Conservation (phyloP, 2,113 vertebrate species). For the Prunella fulvescens region DNA sequence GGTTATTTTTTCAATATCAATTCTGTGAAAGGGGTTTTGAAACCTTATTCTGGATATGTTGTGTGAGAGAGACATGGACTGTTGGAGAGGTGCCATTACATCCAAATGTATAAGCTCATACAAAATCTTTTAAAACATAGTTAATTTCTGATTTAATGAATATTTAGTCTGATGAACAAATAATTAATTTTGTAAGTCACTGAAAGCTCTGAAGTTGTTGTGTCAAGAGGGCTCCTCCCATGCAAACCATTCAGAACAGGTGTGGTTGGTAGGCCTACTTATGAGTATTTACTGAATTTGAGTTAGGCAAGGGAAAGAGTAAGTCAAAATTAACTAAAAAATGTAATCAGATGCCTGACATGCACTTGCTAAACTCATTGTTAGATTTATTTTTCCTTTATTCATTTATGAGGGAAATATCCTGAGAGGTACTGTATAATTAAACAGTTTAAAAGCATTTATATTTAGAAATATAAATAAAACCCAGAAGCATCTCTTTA, state of each 20-base stretch:
- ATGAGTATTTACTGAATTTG: background rate
- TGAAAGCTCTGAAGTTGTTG: background rate
- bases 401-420: background rate
- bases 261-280: accelerated
- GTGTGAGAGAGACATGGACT: background rate
- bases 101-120: background rate
- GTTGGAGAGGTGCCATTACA: background rate
- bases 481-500: background rate
- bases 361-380: background rate
- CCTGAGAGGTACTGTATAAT: background rate
- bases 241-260: background rate
- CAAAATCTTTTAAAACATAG: background rate
- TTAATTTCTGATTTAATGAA: background rate
- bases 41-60: background rate
- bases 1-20: background rate
- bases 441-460: background rate
- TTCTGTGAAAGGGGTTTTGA: background rate
- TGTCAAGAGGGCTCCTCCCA: accelerated
- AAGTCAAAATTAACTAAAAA: background rate
- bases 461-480: background rate
- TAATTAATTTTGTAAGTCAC: background rate
- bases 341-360: background rate
- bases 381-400: background rate
- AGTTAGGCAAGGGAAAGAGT: background rate
- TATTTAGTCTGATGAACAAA: background rate